Evolutionary conservation across 2,888 invertebrate species (phyloP), one percentile per base, ranked within the genome.

Genomic region (Agonum fuliginosum): DNA sequence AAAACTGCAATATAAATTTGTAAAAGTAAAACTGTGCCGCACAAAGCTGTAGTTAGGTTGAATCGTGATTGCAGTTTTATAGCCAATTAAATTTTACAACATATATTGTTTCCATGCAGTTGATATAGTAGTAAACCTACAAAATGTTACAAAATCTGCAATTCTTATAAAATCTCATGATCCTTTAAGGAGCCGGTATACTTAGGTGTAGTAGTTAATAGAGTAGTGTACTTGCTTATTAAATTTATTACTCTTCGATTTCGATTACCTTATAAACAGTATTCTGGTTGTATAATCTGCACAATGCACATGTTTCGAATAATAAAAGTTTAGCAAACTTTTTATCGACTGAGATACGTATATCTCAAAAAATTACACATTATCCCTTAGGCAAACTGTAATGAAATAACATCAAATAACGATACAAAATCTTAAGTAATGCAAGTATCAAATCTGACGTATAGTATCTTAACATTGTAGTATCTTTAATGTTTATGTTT

Each of bases 61-160:
- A n/a, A n/a, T n/a, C n/a, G n/a, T n/a, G n/a, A n/a, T n/a, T n/a
- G n/a, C n/a, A n/a, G 5, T 54, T 54, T 54, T 22, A 54, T 27
- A 12, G 34, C 8, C 58, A 2, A 27, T 62, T 62, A 62, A 62
- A 62, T 62, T 62, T 62, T 62, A 34, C 14, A 30, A 27, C 58
- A 17, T 27, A 27, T 62, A 62, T 62, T 62, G 58, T 62, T 30
- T 30, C 27, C 3, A 62, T n/a, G n/a, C n/a, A 17, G 27, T 62
- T 34, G 17, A 62, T 62, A 27, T 27, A 3, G 14, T 17, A 24
- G 12, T 62, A 17, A 62, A 62, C 58, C 58, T 30, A 62, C 58
- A 62, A 27, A 27, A 5, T 62, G 30, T 12, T 30, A 30, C 58
- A 30, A 17, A 27, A 5, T 30, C 14, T 30, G 30, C 30, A 30